phyloP scores from a whole-genome alignment of 2,113 vertebrate genomes.

The Syngnathus floridae region DNA sequence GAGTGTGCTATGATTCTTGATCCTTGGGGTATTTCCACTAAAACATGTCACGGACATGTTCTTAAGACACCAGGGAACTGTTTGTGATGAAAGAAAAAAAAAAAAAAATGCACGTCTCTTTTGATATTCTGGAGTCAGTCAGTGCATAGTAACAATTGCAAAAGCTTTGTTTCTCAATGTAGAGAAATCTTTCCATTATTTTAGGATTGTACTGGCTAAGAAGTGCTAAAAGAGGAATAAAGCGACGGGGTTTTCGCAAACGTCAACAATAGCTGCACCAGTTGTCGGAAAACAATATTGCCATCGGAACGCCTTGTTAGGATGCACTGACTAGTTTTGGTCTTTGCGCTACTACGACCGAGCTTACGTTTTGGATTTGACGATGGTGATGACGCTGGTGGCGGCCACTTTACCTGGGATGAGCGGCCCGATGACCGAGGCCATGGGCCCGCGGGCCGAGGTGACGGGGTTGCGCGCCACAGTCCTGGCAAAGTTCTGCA shows the following conservation, averaged over 20 bases:
- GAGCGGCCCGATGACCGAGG: slow-evolving; percentile 84
- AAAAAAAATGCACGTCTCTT: slow-evolving; percentile 34
- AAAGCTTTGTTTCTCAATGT: not conserved
- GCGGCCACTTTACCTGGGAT: slow-evolving; percentile 92
- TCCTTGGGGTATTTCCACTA: not conserved
- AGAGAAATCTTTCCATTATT: not conserved
- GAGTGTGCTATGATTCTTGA: not conserved
- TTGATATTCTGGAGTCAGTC: slow-evolving; percentile 54
- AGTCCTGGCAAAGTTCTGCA: slow-evolving; percentile 96
- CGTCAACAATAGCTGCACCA: not conserved
- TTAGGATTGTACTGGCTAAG: not conserved
- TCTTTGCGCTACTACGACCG: slow-evolving; percentile 83
- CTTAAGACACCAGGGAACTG: not conserved
- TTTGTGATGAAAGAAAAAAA: not conserved
- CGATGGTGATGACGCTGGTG: slow-evolving; percentile 98
- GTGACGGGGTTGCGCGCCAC: slow-evolving; percentile 89
- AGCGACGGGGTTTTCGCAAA: not conserved
- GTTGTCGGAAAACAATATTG: slow-evolving; percentile 19
- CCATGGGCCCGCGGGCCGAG: slow-evolving; percentile 79
- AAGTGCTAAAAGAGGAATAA: not conserved
- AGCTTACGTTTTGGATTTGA: slow-evolving; percentile 96
- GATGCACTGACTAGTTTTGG: slow-evolving; percentile 69
- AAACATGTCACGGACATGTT: not conserved
- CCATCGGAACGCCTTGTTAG: slow-evolving; percentile 63
- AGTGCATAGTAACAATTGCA: slow-evolving; percentile 79